Percentiles rank a stretch among this genome's conserved stretches.
These are phyloP conservation scores for Sphaerodactylus townsendi DNA, from an alignment of 2,113 vertebrate species.

Conservation along the genomic window DNA sequence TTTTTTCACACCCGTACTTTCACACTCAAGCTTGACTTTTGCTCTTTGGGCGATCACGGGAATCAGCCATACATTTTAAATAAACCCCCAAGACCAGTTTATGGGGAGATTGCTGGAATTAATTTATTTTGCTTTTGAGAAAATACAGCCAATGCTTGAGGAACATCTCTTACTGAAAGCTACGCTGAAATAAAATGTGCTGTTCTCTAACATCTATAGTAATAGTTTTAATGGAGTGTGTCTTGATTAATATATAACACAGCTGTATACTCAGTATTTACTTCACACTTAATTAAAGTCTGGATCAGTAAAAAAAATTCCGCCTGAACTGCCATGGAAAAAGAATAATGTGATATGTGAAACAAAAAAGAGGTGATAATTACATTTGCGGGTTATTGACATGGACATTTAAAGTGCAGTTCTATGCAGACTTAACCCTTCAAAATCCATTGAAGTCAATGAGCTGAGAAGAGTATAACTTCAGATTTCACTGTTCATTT, in stretches of 20 bases:
- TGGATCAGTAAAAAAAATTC: slow-evolving; percentile 19
- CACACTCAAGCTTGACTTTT: too few species aligned
- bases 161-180: slow-evolving; percentile 34
- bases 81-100: background rate
- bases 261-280: slow-evolving; percentile 27
- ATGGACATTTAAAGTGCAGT: slow-evolving; percentile 38
- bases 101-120: slow-evolving; percentile 4
- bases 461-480: too few species aligned
- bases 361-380: slow-evolving; percentile 27
- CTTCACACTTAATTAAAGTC: slow-evolving; percentile 31
- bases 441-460: too few species aligned
- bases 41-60: too few species aligned
- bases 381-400: slow-evolving; percentile 33
- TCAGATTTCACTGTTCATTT: background rate
- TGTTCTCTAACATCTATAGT: slow-evolving; percentile 30
- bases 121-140: slow-evolving; percentile 42
- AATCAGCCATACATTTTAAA: background rate
- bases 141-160: slow-evolving; percentile 42
- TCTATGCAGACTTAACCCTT: too few species aligned
- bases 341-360: slow-evolving; percentile 25
- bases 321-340: slow-evolving; percentile 19
- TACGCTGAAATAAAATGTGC: slow-evolving; percentile 26
- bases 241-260: slow-evolving; percentile 42
- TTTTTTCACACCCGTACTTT: too few species aligned
- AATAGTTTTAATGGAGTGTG: slow-evolving; percentile 19